Evolutionary conservation across 2,797 vertebrate species (phyloP), one percentile per base, ranked within the genome.

Genomic region (Orientallactaga sibirica): DNA sequence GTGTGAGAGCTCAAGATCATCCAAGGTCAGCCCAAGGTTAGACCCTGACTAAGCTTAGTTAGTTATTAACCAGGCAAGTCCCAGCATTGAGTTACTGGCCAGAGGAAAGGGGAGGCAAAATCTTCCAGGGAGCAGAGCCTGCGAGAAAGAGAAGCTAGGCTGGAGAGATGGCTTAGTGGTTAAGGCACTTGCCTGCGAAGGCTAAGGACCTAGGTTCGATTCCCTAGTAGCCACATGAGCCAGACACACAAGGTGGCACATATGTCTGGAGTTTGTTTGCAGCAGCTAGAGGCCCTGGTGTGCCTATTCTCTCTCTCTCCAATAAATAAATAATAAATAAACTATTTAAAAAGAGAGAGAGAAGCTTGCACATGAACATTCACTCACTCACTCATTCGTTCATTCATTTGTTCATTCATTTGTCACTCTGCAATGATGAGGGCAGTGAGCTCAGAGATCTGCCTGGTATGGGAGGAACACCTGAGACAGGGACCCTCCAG

Each of bases 21-120:
- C 43, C 43, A 48, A 83, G 90, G 96, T 96, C 92, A 96, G 61
- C 86, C 61, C 1, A 61, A 95, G 96, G 94, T 96, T 96, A 96
- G 80, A 3, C 75, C 20, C 85, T 82, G 91, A 91, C 84, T 88
- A 62, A 62, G 79, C 70, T 77, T 90, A 78, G 85, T 96, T 93
- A 96, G 71, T 93, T 76, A 96, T 94, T 84, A 91, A 86, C 92
- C 55, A n/a, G 85, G 37, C 66, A 41, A 52, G 90, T 70, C 68
- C 67, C 24, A 73, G 74, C 80, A 41, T 22, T 7, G 89, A 89
- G 80, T 90, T 82, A 85, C 79, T 62, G 92, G 58, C 33, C 83
- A 92, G 55, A 73, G 24, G 67, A 22, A 80, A 66, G 67, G 37
- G 16, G 64, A 66, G 90, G 71, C 6, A 16, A 4, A 80, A 67